Percentiles rank a stretch among this genome's conserved stretches.
Conservation (phyloP, 2,113 vertebrate genomes). For the Tachysurus fulvidraco region DNA sequence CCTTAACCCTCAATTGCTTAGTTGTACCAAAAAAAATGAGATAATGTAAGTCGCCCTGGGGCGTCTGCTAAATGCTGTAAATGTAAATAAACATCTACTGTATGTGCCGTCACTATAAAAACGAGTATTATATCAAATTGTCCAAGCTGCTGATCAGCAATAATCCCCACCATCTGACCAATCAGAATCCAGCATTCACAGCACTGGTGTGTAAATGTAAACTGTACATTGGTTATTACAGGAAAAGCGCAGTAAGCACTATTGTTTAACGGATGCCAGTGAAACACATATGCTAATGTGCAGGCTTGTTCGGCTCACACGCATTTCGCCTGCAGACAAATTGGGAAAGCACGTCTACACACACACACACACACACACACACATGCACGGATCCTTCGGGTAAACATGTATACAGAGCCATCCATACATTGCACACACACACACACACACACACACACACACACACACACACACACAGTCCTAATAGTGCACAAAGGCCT, state of each 20-base stretch:
- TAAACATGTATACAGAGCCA: conserved; percentile 42
- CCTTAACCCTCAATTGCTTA: too few species aligned
- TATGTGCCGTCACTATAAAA: not conserved
- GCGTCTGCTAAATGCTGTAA: too few species aligned
- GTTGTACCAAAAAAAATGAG: too few species aligned
- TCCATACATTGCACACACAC: not conserved
- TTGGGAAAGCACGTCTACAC: conserved; percentile 9
- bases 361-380: not conserved
- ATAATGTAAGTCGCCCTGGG: too few species aligned
- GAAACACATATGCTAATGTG: not conserved
- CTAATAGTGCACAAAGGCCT: conserved; percentile 28
- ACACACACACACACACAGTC: conserved; percentile 12
- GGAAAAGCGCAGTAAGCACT: not conserved
- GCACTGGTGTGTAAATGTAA: not conserved
- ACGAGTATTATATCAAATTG: not conserved
- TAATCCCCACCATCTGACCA: not conserved
- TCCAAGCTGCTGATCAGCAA: not conserved
- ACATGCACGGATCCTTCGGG: not conserved
- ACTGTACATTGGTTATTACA: not conserved
- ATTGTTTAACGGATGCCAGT: not conserved
- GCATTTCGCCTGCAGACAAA: not conserved
- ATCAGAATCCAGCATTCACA: not conserved
- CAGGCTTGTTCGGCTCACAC: not conserved
- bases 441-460: not conserved
- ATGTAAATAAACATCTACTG: not conserved